Evolutionary conservation across 2,797 vertebrate species (phyloP).

Genomic region (Loriculus beryllinus): DNA sequence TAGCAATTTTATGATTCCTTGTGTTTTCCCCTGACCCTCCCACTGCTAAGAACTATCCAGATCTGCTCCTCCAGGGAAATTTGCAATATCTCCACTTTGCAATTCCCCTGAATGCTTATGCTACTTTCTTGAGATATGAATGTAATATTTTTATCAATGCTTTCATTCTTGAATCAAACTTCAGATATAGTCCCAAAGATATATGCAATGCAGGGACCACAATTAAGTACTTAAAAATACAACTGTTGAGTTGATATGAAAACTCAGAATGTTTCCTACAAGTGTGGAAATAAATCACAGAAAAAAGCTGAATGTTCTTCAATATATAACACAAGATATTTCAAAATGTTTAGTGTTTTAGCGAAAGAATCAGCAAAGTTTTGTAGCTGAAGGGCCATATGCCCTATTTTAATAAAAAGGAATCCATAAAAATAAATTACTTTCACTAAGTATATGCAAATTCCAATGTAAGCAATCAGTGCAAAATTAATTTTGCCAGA

Average conservation of each 20-base stretch:
- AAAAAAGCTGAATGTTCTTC: slow-evolving; percentile 60
- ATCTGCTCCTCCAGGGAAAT: slow-evolving; percentile 60
- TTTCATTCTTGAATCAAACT: slow-evolving; percentile 63
- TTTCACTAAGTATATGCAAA: slow-evolving; percentile 97
- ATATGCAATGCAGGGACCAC: slow-evolving; percentile 32
- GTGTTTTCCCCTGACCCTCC: slow-evolving; percentile 10
- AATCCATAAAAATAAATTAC: slow-evolving; percentile 98
- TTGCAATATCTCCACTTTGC: slow-evolving; percentile 46
- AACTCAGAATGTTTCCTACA: slow-evolving; percentile 41
- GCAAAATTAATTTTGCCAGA: slow-evolving; percentile 99
- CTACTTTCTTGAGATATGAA: slow-evolving; percentile 65
- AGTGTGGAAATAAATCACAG: slow-evolving; percentile 68
- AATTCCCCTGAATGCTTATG: slow-evolving; percentile 45
- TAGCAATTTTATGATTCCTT: not conserved
- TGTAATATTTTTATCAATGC: slow-evolving; percentile 63
- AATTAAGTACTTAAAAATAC: slow-evolving; percentile 34
- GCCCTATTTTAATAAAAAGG: slow-evolving; percentile 90
- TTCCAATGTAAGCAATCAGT: slow-evolving; percentile 99
- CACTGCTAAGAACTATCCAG: not conserved
- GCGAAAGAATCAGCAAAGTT: slow-evolving; percentile 79
- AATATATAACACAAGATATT: slow-evolving; percentile 36
- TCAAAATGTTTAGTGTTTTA: slow-evolving; percentile 73
- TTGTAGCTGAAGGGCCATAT: slow-evolving; percentile 83
- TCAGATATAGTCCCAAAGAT: slow-evolving; percentile 42
- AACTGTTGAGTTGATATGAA: slow-evolving; percentile 36